Conservation (phyloP, 2,888 invertebrate species). For the Lochmaea crataegi region DNA sequence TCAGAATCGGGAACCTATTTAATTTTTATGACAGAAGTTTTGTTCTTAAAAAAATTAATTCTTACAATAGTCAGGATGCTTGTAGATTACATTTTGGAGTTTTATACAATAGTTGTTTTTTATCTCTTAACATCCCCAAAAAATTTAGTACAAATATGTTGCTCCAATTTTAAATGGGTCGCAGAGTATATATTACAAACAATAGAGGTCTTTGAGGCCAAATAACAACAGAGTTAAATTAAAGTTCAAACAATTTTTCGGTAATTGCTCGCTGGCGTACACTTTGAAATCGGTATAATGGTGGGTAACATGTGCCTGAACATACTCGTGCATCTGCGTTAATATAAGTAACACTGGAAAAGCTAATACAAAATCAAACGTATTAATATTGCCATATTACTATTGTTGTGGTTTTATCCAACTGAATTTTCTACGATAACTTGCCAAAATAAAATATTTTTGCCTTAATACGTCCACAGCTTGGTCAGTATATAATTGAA, state of each 20-base stretch:
- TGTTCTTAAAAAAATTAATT: too few species aligned
- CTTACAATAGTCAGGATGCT: too few species aligned
- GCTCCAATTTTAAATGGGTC: too few species aligned
- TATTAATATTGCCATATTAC: background rate
- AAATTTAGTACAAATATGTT: too few species aligned
- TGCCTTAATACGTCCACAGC: background rate
- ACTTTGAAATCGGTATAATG: constrained; percentile 18
- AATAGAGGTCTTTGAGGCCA: constrained; percentile 13
- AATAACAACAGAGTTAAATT: constrained; percentile 23
- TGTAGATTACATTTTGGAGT: too few species aligned
- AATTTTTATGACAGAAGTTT: too few species aligned
- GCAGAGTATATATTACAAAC: background rate
- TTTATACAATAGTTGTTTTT: too few species aligned
- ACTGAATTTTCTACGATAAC: background rate
- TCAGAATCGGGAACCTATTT: too few species aligned
- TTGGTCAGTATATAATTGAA: too few species aligned
- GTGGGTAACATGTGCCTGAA: constrained; percentile 26
- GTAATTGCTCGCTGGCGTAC: constrained; percentile 22
- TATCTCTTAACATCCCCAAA: too few species aligned
- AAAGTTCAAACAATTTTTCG: constrained; percentile 21
- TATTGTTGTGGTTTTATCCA: constrained; percentile 3
- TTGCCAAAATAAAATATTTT: background rate
- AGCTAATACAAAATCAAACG: background rate
- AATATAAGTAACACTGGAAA: constrained; percentile 17
- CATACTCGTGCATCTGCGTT: constrained; percentile 17